Base-by-base conservation (phyloP, 2,113 vertebrate species). In the Eretmochelys imbricata region DNA sequence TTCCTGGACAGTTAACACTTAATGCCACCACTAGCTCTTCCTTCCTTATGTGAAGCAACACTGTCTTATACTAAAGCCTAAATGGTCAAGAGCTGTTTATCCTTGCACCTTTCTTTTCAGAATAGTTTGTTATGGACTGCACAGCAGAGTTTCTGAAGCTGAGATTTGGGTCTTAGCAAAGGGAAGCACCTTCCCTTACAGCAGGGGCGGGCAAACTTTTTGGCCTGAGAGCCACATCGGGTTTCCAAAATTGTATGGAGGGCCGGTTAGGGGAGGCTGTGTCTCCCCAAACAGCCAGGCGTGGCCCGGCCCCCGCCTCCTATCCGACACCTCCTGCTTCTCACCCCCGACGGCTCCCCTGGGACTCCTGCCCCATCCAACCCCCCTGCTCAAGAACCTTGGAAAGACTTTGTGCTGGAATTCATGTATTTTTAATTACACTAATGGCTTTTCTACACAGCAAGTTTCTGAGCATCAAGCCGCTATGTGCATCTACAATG, bases 401-500 rank as follows among this genome's bases (percentile, higher is more conserved):
- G 85, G 82, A 38, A 95, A 95, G 83, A 93, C 91, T 87, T 92
- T 89, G n/a, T 88, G 85, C 90, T 0, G 1, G 85, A 95, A 90
- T 96, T 82, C 88, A 49, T 84, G 75, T 89, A 93, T 91, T 91
- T 95, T 95, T 96, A 94, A 95, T 96, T 96, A 96, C 96, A 96
- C 95, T 92, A 96, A 88, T 87, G 16, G 54, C 55, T 62, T 62
- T 29, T 89, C 81, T 82, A 78, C 81, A 80, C 84, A 87, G 79
- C 90, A 90, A 93, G 90, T 93, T 19, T 2, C 59, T 31, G 59
- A 62, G 59, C 29, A 62, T 62, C 59, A 62, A 62, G 29, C 13
- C 59, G 17, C 59, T 16, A 29, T 35, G 27, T 62, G 59, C 31
- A 6, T 62, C 59, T 62, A 14, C 13, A 35, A 7, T 62, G 59